Percentiles rank a stretch among this genome's conserved stretches.
Conservation (phyloP, 2,888 invertebrate species). For the Peribatodes rhomboidaria region DNA sequence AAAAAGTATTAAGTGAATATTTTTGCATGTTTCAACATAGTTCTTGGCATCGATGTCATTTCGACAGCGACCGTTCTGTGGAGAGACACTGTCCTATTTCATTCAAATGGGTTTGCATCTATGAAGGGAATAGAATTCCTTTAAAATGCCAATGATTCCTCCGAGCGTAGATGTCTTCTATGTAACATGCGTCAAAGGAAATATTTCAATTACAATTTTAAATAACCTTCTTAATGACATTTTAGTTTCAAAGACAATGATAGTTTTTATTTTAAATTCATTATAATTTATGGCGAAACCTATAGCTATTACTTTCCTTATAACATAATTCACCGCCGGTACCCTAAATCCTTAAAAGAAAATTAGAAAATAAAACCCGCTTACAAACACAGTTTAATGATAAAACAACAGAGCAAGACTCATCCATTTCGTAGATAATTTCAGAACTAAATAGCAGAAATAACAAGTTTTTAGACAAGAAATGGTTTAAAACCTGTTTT, state of each 20-base stretch:
- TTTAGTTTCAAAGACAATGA: background rate
- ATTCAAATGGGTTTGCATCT: conserved; percentile 29
- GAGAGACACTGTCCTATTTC: conserved; percentile 37
- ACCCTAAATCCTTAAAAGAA: background rate
- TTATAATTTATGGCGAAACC: conserved; percentile 7
- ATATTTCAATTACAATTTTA: background rate
- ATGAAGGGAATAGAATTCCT: conserved; percentile 24
- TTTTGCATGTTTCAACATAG: conserved; percentile 38
- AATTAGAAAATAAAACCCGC: conserved; percentile 17
- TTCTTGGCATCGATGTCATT: conserved; percentile 41
- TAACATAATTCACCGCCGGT: conserved; percentile 13
- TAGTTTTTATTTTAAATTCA: background rate
- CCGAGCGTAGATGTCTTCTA: background rate
- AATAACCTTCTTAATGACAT: background rate
- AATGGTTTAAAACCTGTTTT: too few species aligned
- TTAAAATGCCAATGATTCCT: conserved; percentile 13
- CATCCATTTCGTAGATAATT: conserved; percentile 13
- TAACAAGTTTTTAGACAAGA: conserved; percentile 26
- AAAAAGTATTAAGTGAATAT: conserved; percentile 13
- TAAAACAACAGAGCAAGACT: conserved; percentile 20
- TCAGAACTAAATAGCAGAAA: conserved; percentile 33
- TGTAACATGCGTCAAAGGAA: background rate
- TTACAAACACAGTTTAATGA: conserved; percentile 15
- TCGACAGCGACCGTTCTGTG: conserved; percentile 32
- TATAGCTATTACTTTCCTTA: background rate